Base-by-base conservation (phyloP, 1,140 invertebrate genomes). In the Antheraea mylitta region DNA sequence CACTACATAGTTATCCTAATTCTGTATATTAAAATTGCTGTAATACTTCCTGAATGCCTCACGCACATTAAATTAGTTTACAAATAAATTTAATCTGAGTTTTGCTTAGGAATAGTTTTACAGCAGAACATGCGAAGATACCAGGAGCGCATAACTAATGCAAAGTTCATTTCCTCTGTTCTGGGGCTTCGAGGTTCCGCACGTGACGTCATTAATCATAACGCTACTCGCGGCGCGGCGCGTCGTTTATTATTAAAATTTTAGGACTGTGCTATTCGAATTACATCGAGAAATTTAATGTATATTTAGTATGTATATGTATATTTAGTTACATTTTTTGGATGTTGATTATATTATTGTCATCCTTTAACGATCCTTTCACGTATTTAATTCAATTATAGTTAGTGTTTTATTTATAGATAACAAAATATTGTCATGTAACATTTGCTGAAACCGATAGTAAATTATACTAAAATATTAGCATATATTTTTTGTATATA, bases 91-190 rank as follows among this genome's bases (percentile, higher is more conserved):
- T 16, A 30, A 42, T 42, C 7, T 42, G 11, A 53, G 45, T 53
- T 30, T 53, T 53, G 45, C 45, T 13, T n/a, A 53, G 45, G 16
- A 53, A 53, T 53, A 53, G 10, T 16, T 13, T 42, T 42, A 42
- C 7, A 30, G 22, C 22, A 30, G 9, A n/a, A 53, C 45, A 53
- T n/a, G 16, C 5, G 45, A n/a, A 53, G 11, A 53, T 13, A 53
- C 45, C 45, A 53, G 22, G 42, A 37, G 48, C 65, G 62, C 68
- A 75, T 75, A 74, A 81, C 73, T 79, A 71, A 72, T 68, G 72
- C 70, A 62, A 73, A 80, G 75, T 77, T 78, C 75, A 81, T 83
- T 80, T 79, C 74, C 74, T 69, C 64, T 0, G 45, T 53, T 13
- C 38, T 42, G 8, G 59, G 18, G 19, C 11, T 60, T 9, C 67